Evolutionary conservation across 1,140 invertebrate genomes (phyloP), one percentile per base, ranked within the genome.

Genomic region (Olivierus martensii): DNA sequence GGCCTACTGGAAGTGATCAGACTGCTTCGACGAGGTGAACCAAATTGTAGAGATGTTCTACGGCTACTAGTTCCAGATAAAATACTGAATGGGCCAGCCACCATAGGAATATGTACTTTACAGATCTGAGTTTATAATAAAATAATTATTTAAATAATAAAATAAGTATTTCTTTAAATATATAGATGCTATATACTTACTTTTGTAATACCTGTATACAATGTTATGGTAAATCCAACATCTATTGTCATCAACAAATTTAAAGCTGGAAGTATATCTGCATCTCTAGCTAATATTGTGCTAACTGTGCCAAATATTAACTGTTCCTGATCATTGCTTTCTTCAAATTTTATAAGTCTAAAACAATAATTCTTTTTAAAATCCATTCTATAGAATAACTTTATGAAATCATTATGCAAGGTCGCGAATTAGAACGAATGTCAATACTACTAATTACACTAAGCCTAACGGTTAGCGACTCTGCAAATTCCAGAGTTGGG

Each of bases 181-280:
- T 35, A 12, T 37, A 41, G 18, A 35, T 21, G 12, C 3, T 34
- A 46, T 21, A 46, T 43, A 28, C 43, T 50, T 54, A 71, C 68
- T 62, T 67, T 69, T 7, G 59, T 65, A 3, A 79, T 73, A 14
- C 90, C 89, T 4, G 84, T 87, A 66, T 91, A 91, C 14, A 95
- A 68, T n/a, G 82, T 75, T n/a, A 93, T 74, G 57, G 78, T 79
- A 11, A 83, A 82, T 45, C 72, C 76, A 19, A 80, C 72, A 71
- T 92, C 88, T 28, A 93, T 75, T 19, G 86, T 73, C 0, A 86
- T 80, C 41, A 90, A 79, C 79, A 92, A 82, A 54, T 84, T 79
- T 52, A 90, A 67, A 62, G 84, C 79, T 19, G 79, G 73, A 50
- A 93, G 71, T 53, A 78, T 77, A 12, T 84, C 78, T 35, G 86